A percentile compares a stretch with the other conserved stretches of the same genome.
Evolutionary conservation across 2,888 invertebrate genomes (phyloP).

Genomic region (Leistus spinibarbis): DNA sequence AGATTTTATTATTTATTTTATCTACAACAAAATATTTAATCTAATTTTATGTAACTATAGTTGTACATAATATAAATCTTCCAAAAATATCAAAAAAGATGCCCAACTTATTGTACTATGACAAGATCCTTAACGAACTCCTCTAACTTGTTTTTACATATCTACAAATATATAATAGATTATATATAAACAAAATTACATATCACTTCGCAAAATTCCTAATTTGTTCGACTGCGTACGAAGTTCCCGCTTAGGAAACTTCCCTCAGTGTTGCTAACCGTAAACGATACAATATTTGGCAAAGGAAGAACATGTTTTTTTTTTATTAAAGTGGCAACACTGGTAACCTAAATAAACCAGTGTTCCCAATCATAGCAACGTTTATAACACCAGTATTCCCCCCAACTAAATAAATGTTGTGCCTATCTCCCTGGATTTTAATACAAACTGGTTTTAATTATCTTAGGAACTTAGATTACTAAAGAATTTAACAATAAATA

Average conservation of each 20-base stretch:
- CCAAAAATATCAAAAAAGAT: slow-evolving; percentile 26
- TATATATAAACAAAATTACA: too few relatives aligned
- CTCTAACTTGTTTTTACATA: background rate
- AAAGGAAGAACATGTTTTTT: too few relatives aligned
- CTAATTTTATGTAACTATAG: slow-evolving; percentile 27
- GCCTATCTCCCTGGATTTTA: background rate
- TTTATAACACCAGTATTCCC: too few relatives aligned
- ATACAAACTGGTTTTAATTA: background rate
- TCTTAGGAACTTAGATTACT: background rate
- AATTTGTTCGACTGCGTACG: too few relatives aligned
- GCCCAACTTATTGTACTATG: background rate
- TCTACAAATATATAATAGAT: background rate
- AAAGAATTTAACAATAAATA: background rate
- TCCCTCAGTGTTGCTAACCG: too few relatives aligned
- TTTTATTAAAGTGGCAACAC: too few relatives aligned
- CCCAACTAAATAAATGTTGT: too few relatives aligned
- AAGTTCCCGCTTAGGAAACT: too few relatives aligned
- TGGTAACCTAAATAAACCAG: background rate
- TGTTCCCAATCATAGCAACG: background rate
- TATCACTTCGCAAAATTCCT: too few relatives aligned
- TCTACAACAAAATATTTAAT: slow-evolving; percentile 29
- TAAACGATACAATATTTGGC: too few relatives aligned
- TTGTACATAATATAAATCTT: slow-evolving; percentile 37
- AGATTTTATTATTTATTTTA: slow-evolving; percentile 29
- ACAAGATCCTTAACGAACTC: background rate